Base-by-base conservation (phyloP, 2,113 vertebrate species). In the Coregonus clupeaformis region DNA sequence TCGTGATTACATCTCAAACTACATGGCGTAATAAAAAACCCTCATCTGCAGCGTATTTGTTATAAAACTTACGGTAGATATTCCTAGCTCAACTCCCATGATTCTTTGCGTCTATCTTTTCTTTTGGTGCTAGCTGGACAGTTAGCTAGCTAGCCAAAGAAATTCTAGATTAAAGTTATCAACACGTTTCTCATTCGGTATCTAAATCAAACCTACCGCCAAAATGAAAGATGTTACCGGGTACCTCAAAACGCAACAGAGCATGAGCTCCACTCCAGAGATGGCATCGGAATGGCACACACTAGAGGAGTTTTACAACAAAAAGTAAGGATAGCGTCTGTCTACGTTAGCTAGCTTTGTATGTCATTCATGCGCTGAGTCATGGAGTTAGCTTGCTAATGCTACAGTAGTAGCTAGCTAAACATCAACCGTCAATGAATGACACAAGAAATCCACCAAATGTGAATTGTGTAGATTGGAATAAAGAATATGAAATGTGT, bases 141-240 rank as follows among this genome's bases (percentile, higher is more conserved):
- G 57, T 6, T 9, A 60, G 18, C n/a, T n/a, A 0, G 16, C n/a
- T 24, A 60, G 62, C 3, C 29, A 27, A 25, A 64, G 13, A 30
- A 0, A 18, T 42, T 42, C 4, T 30, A 60, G 6, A 49, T 0
- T 77, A 11, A 36, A 64, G 29, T 20, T 55, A 49, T 0, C 7
- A n/a, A 18, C 29, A 66, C 59, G 47, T 3, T 11, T 32, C 18
- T 36, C 1, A 67, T 20, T 67, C 65, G 6, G 30, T 32, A 36
- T 6, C 45, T 22, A 3, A 60, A 24, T 12, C 9, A 57, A 36
- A 27, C 42, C 72, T 14, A 55, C 80, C 22, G 77, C 81, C 20
- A 85, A 67, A 65, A 98, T 99, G 97, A 97, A 95, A 94, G 97
- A 99, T 89, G 97, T 98, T 20, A 87, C 89, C 16, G 96, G 93